Evolutionary conservation across 2,797 vertebrate species (phyloP), one percentile per base, ranked within the genome.

Genomic region (Acrossocheilus wenchowensis): DNA sequence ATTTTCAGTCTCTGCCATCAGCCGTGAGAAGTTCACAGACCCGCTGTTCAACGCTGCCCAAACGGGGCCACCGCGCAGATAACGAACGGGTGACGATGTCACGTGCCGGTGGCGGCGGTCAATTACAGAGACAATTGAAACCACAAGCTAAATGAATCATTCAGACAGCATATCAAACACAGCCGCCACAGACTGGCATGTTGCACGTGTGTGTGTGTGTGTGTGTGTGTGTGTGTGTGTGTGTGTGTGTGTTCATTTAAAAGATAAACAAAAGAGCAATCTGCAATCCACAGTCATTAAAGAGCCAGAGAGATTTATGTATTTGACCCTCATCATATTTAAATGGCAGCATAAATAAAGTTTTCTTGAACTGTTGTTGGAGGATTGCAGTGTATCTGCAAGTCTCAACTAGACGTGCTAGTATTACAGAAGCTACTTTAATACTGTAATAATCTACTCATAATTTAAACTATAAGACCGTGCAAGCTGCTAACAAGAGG

Each of bases 51-150:
- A 93, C 92, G 94, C 92, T 92, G 90, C 91, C 92, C 90, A 80
- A 92, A 93, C 93, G 94, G 94, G 94, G 93, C 93, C 93, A 91
- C 90, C 90, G 14, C 83, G 90, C 74, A 45, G 95, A 96, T 96
- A 95, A 95, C 93, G 88, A 92, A 94, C 94, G 94, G 94, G 95
- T 96, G 94, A 95, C 93, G 93, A 92, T 91, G 91, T 92, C 90
- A 87, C 93, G 94, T 94, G 93, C 93, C 93, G 91, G 92, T 92
- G 94, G 91, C 94, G 90, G 90, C 89, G 92, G 94, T 88, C 94
- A 94, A 95, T 94, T 94, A 94, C 92, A 91, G 91, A 95, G 95
- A 95, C 94, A 95, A 95, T 95, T 95, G 94, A 95, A 95, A 94
- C 90, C 52, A 91, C 90, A 82, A 74, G 90, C 89, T 92, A 91